Evolutionary conservation across 2,888 invertebrate genomes (phyloP), one percentile per base, ranked within the genome.

Genomic region (Ochropacha duplaris): DNA sequence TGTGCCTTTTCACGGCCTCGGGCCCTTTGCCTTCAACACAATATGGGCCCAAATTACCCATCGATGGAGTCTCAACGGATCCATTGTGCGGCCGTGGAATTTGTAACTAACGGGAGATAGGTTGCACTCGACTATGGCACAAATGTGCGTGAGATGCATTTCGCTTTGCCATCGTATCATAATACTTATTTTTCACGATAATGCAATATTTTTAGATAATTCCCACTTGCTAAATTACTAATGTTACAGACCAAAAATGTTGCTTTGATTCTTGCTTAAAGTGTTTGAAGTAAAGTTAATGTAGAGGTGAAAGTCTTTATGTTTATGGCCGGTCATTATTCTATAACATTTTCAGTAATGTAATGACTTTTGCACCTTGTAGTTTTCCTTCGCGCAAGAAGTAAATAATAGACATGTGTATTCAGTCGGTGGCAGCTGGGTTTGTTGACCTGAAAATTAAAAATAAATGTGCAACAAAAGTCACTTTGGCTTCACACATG

Each of bases 41-140:
- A 87, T 87, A 84, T 85, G 75, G 72, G 65, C 69, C 83, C 77
- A 84, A 87, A 88, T 87, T 85, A 81, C 80, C 83, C 76, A 76
- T 83, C 83, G 80, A 82, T 80, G 78, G 71, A 76, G 74, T 73
- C 73, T 73, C 71, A 72, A 75, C 75, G 78, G 77, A 66, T 74
- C 78, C 67, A 86, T 88, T 87, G 85, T 88, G 79, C 77, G 72
- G 72, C 72, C 69, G 70, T 76, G 84, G 87, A 86, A 88, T 87
- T 84, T 81, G 78, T 83, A 71, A 77, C 73, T 87, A 87, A 88
- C 87, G 87, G 87, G 84, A 86, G 80, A 83, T 84, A 70, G 75
- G 80, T 84, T 83, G 79, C 83, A 86, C 75, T 83, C 75, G 69
- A 74, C 74, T 78, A 58, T 52, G 66, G 65, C 72, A 74, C 70